Evolutionary conservation across 2,113 vertebrate species (phyloP).

Genomic region (Orientallactaga bullata): DNA sequence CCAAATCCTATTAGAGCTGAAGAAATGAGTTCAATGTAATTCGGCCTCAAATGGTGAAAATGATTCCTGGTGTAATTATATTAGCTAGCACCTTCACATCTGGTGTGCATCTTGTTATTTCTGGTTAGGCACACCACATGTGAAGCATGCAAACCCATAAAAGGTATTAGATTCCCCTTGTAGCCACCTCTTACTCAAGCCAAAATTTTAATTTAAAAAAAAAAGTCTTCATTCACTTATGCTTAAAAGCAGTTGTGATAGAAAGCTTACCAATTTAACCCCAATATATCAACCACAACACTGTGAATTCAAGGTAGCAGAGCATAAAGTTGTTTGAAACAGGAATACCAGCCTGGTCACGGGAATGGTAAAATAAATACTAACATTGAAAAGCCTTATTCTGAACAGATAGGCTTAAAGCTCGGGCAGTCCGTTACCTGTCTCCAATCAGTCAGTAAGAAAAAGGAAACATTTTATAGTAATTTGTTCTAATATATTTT

Average conservation of each 20-base stretch:
- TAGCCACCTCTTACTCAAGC: slow-evolving; percentile 22
- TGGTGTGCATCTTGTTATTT: slow-evolving; percentile 68
- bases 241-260: slow-evolving; percentile 40
- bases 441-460: slow-evolving; percentile 17
- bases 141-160: slow-evolving; percentile 70
- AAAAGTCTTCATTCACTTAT: slow-evolving; percentile 1
- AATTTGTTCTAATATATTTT: slow-evolving; percentile 8
- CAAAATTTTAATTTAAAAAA: not conserved
- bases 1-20: slow-evolving; percentile 63
- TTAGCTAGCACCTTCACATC: slow-evolving; percentile 64
- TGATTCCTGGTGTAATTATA: slow-evolving; percentile 57
- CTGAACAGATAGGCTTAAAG: slow-evolving; percentile 3
- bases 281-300: slow-evolving; percentile 15
- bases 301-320: slow-evolving; percentile 7
- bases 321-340: slow-evolving; percentile 34
- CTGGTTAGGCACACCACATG: slow-evolving; percentile 55
- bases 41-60: slow-evolving; percentile 60
- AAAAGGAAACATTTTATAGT: slow-evolving; percentile 24
- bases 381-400: slow-evolving; percentile 26
- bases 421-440: not conserved
- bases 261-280: slow-evolving; percentile 46
- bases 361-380: slow-evolving; percentile 45
- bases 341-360: not conserved
- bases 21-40: slow-evolving; percentile 63
- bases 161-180: slow-evolving; percentile 65